Percentiles rank a stretch among this genome's conserved stretches.
Evolutionary conservation across 2,113 vertebrate genomes (phyloP).

Genomic region (Pelusios castaneus): DNA sequence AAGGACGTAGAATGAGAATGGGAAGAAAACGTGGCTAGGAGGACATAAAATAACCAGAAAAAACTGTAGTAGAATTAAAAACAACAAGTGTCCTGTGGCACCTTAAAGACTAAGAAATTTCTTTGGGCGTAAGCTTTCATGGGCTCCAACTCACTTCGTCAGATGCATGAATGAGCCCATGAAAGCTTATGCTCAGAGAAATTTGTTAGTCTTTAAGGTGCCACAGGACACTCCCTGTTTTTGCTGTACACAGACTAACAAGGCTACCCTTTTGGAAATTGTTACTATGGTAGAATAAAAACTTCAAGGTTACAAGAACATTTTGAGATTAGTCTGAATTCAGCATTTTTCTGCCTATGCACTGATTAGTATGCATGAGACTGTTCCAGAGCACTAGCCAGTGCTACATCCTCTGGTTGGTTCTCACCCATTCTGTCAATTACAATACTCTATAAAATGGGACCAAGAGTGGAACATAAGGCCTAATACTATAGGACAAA

Average conservation of each 20-base stretch:
- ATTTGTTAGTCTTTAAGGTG: too few relatives aligned
- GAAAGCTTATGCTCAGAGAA: too few relatives aligned
- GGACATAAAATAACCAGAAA: neutral
- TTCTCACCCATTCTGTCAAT: neutral
- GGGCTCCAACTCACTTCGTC: too few relatives aligned
- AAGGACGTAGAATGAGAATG: neutral
- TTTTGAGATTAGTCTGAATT: slow-evolving; percentile 24
- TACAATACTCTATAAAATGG: neutral
- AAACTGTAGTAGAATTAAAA: too few relatives aligned
- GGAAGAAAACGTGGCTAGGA: neutral
- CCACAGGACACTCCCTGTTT: too few relatives aligned
- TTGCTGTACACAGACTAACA: too few relatives aligned
- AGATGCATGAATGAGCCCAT: too few relatives aligned
- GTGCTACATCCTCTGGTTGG: rapidly evolving
- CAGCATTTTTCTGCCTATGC: neutral
- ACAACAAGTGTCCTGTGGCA: too few relatives aligned
- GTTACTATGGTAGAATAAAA: neutral
- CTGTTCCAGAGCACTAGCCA: neutral
- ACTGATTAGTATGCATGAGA: neutral
- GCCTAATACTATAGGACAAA: neutral
- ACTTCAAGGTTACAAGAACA: neutral
- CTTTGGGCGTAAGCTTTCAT: too few relatives aligned
- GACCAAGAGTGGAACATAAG: neutral
- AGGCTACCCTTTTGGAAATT: too few relatives aligned
- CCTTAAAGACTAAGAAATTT: too few relatives aligned